phyloP scores from a whole-genome alignment of 2,888 invertebrate species.

The Elmis aenea region DNA sequence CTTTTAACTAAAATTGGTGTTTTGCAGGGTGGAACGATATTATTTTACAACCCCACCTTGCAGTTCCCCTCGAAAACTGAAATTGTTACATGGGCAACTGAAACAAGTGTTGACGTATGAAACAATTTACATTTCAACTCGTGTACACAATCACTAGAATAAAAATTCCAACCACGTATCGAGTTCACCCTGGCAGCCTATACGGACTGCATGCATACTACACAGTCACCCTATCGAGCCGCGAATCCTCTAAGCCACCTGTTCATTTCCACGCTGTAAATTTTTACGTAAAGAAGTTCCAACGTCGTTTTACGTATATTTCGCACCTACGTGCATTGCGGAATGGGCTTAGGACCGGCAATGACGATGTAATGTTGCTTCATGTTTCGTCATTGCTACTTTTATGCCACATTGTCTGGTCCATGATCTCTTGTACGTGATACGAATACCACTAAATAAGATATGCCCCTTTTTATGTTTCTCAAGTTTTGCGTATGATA shows the following conservation, averaged over 20 bases:
- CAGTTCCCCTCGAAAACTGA: no score
- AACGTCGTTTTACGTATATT: slow-evolving; percentile 11
- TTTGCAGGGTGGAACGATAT: no score
- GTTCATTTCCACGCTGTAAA: slow-evolving; percentile 13
- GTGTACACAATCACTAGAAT: no score
- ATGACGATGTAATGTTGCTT: slow-evolving; percentile 21
- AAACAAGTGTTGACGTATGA: no score
- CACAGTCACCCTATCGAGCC: slow-evolving; percentile 35
- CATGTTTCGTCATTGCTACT: slow-evolving; percentile 25
- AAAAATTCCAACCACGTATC: slow-evolving; percentile 35
- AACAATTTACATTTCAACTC: no score
- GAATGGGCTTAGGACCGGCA: slow-evolving; percentile 13
- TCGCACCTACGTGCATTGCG: slow-evolving; percentile 10
- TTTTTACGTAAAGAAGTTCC: slow-evolving; percentile 6
- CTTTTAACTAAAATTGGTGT: no score
- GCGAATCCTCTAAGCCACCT: slow-evolving; percentile 35
- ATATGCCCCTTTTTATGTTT: background rate
- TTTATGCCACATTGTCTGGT: slow-evolving; percentile 24
- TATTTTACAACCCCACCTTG: no score
- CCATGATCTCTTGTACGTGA: slow-evolving; percentile 23
- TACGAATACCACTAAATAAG: slow-evolving; percentile 6
- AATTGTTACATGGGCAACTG: no score
- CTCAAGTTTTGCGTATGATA: background rate
- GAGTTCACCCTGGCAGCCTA: slow-evolving; percentile 30
- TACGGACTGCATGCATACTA: slow-evolving; percentile 28